Base-by-base conservation (phyloP, 2,888 invertebrate genomes). In the Resseliella maxima region DNA sequence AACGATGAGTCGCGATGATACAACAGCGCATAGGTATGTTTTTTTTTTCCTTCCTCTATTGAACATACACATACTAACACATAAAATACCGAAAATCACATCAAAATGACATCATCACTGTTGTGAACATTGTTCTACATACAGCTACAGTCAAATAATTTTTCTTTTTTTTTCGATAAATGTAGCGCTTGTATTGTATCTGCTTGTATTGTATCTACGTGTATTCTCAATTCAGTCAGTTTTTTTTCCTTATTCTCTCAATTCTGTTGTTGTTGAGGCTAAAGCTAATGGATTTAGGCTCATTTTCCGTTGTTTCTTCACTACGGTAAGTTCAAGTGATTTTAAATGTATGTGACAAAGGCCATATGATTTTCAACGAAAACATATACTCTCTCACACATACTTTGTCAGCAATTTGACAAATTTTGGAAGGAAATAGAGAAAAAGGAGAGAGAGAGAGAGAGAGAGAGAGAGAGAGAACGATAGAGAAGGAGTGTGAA, bases 361-460 rank as follows among this genome's bases (percentile, higher is more conserved):
- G 72, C 72, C 72, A 72, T 72, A 35, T 72, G 72, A 72, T 72
- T 72, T 72, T 35, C 72, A 72, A 72, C 46, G 8, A 8, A 41
- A 8, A 8, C 6, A 41, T 41, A 59, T 12, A 59, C 3, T 24
- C 5, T 3, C 5, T 1, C 3, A n/a, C 5, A 15, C 72, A 35
- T n/a, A 31, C 72, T 10, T 15, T 31, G 10, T 12, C n/a, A 31
- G 72, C 59, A 24, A n/a, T 72, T 31, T 31, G 72, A 31, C 72
- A 35, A 31, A 72, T 72, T n/a, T 72, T 72, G n/a, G n/a, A n/a
- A n/a, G 6, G 8, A 72, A 8, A 35, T 35, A 72, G 31, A 72
- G 72, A 2, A 72, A 18, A 15, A 59, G 59, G 0, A 31, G 12
- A 2, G 18, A 8, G 46, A 50, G 18, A 50, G 1, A 50, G 15